Percentiles rank a stretch among this genome's conserved stretches.
Conservation (phyloP, 2,888 invertebrate species). For the Drosophila mimetica region DNA sequence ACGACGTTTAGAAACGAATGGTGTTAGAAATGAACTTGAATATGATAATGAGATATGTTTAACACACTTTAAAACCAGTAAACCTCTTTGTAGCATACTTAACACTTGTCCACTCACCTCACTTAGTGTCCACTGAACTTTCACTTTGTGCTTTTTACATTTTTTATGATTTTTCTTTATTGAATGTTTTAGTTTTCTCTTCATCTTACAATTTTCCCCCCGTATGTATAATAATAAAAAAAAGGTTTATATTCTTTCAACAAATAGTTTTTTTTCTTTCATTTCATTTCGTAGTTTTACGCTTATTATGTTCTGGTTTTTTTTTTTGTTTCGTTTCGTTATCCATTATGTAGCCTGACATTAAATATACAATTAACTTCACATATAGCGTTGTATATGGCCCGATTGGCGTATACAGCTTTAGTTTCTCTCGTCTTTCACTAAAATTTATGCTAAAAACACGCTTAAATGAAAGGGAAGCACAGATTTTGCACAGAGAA, state of each 20-base stretch:
- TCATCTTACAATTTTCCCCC: slow-evolving; percentile 58
- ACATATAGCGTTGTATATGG: slow-evolving; percentile 48
- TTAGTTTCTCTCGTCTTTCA: slow-evolving; percentile 61
- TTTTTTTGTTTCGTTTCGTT: slow-evolving; percentile 8
- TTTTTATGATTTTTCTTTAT: slow-evolving; percentile 45
- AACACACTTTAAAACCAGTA: too few species aligned
- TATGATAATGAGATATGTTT: too few species aligned
- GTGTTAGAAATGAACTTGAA: background rate
- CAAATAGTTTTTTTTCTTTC: slow-evolving; percentile 72
- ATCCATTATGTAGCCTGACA: slow-evolving; percentile 68
- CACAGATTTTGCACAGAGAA: slow-evolving; percentile 79
- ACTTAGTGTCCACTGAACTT: too few species aligned
- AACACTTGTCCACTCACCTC: too few species aligned
- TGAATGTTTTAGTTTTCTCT: slow-evolving; percentile 42
- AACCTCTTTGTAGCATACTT: slow-evolving; percentile 2
- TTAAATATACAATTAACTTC: slow-evolving; percentile 71
- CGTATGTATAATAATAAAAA: slow-evolving; percentile 76
- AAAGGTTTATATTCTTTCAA: slow-evolving; percentile 71
- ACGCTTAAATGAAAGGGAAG: slow-evolving; percentile 82
- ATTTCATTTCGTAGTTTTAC: slow-evolving; percentile 41
- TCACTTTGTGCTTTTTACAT: too few species aligned
- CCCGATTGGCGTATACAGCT: slow-evolving; percentile 60
- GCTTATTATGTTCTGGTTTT: slow-evolving; percentile 32
- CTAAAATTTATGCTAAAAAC: slow-evolving; percentile 82
- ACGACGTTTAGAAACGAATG: background rate